Base-by-base conservation (phyloP, 2,797 vertebrate species). In the Rhinella marina region DNA sequence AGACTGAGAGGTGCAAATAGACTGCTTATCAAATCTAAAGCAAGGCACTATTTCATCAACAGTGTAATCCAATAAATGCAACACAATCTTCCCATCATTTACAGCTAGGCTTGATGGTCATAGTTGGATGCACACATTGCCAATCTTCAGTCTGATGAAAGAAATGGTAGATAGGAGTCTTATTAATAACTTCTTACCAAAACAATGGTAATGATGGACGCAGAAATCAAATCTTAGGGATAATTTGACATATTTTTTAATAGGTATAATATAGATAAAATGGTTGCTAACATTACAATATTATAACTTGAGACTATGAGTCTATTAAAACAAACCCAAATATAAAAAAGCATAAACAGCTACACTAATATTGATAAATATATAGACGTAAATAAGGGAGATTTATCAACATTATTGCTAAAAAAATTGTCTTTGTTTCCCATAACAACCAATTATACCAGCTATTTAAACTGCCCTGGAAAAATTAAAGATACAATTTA, bases 1-100 rank as follows among this genome's bases (percentile, higher is more conserved):
- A 87, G 54, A 66, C 80, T 57, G 81, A 84, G 68, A 64, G 72
- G 75, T 27, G 81, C 62, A 73, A 75, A 88, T 80, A 72, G 87
- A 73, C 75, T 84, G 82, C 87, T 88, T 88, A 88, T 88, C 87
- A 88, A 72, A 88, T 88, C 87, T 88, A 62, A 88, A 61, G 27
- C 82, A 79, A 88, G 82, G 32, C 76, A 61, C 66, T 73, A 82
- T 88, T 88, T 85, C 64, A 88, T 88, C 76, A 85, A 84, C 87
- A 85, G 75, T 88, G 64, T 72, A 88, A 88, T 88, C 76, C 87
- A 85, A 88, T 88, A 88, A 88, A 54, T 57, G 29, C 50, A 62
- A 70, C 75, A 61, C 76, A 85, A 85, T 88, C 82, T 88, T 19
- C 64, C 50, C 68, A 79, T 85, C 73, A 79, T 85, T 61, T 84